Base-by-base conservation (phyloP, 2,888 invertebrate species). In the Zele albiditarsus region DNA sequence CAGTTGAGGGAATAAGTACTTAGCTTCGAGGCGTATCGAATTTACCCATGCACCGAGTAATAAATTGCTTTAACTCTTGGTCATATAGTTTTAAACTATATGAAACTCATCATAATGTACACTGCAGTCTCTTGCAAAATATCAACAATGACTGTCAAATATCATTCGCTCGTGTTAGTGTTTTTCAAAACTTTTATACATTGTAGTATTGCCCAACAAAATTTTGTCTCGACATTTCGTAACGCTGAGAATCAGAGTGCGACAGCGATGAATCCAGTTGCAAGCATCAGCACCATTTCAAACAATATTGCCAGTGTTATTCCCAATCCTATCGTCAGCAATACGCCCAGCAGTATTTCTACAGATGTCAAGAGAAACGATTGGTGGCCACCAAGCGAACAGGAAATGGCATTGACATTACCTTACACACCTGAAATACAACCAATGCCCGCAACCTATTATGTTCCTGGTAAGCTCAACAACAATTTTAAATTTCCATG, bases 381-480 rank as follows among this genome's bases (percentile, higher is more conserved):
- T 23, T 76, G 78, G 76, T 81, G 81, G 82, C 76, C 79, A 71
- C 80, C 80, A 10, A 76, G 75, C 25, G 75, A 79, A 49, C 79
- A 71, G 31, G 77, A 80, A 74, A 69, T 77, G 16, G 68, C 76
- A 49, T 78, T 79, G n/a, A 73, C 74, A 14, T 73, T 71, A 46
- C 67, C 72, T 6, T 75, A 78, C 38, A 75, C 74, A 23, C 78
- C 77, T 25, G 80, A 79, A 76, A 49, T 74, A 38, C 76, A 73
- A 31, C 76, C 79, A 27, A 25, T 80, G 25, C 77, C 84, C 28
- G 65, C 79, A 53, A 82, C 78, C 80, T 82, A 86, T 74, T 86
- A 82, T 78, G 74, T 84, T 25, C 71, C 82, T 20, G 84, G 86
- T 84, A 85, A 83, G 31, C 65, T 68, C 1, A 53, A 38, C n/a